A percentile compares a stretch with the other conserved stretches of the same genome.
phyloP scores from a whole-genome alignment of 2,113 vertebrate species.

The Rostratula benghalensis region DNA sequence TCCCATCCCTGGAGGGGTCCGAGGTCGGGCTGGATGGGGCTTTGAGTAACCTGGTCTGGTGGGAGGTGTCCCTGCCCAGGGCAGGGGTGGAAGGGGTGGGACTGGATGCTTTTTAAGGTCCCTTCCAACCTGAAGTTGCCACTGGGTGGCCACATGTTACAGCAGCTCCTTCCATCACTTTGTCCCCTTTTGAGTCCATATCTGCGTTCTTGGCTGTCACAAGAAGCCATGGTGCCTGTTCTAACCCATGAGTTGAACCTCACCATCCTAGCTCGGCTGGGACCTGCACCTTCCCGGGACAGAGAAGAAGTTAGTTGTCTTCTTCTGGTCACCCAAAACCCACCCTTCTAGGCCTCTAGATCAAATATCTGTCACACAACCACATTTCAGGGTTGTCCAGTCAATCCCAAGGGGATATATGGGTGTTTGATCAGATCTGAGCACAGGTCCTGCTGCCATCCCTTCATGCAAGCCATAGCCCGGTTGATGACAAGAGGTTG shows the following conservation, averaged over 20 bases:
- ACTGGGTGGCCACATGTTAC: neutral
- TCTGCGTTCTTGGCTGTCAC: neutral
- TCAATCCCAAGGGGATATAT: neutral
- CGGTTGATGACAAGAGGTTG: neutral
- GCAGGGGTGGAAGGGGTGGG: too few species aligned
- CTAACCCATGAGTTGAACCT: neutral
- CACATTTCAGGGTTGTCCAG: neutral
- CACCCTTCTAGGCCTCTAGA: neutral
- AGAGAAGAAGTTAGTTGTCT: neutral
- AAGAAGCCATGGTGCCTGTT: neutral
- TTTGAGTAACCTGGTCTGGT: too few species aligned
- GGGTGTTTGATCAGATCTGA: neutral
- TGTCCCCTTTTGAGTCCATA: neutral
- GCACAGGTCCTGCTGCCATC: neutral
- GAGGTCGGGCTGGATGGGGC: too few species aligned
- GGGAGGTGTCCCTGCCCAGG: too few species aligned
- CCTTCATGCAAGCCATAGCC: fast-evolving
- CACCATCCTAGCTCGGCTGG: neutral
- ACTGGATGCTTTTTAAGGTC: too few species aligned
- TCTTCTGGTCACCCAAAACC: neutral
- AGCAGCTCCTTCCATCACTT: neutral
- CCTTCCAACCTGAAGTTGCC: too few species aligned
- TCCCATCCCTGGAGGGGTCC: too few species aligned
- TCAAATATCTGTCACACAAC: neutral
- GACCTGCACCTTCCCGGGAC: neutral